These are phyloP conservation scores for Epicampocera succincta DNA, from an alignment of 2,888 invertebrate species.

Conservation along the genomic window DNA sequence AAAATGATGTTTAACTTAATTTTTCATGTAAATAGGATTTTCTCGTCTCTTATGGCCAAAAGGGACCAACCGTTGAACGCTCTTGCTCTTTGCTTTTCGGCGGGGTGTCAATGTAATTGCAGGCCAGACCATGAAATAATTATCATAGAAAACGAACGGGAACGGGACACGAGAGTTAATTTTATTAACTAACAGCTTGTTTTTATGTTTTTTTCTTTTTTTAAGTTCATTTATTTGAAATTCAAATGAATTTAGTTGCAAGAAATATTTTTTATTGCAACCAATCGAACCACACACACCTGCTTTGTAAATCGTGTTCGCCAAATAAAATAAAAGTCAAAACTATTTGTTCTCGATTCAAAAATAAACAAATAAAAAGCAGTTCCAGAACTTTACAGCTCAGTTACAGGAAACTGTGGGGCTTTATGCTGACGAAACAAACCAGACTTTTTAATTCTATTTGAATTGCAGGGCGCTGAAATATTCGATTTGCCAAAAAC, in stretches of 20 bases:
- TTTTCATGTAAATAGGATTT: constrained; percentile 49
- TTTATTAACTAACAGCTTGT: constrained; percentile 6
- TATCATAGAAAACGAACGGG: constrained; percentile 15
- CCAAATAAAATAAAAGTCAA: neutral
- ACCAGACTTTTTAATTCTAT: too few species aligned
- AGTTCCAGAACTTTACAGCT: too few species aligned
- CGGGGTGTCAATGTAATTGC: neutral
- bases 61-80: constrained; percentile 28
- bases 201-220: constrained; percentile 24
- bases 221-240: neutral
- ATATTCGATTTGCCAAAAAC: too few species aligned
- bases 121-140: constrained; percentile 10
- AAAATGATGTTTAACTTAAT: constrained; percentile 40
- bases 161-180: constrained; percentile 24
- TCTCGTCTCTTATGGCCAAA: constrained; percentile 11
- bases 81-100: neutral
- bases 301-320: neutral
- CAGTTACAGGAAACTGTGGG: too few species aligned
- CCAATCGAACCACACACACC: constrained; percentile 17
- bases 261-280: neutral
- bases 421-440: too few species aligned
- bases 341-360: too few species aligned
- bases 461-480: too few species aligned
- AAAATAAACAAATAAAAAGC: too few species aligned
- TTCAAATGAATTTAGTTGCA: neutral